Conservation (phyloP, 2,888 invertebrate species). For the Caenorhabditis sinica region DNA sequence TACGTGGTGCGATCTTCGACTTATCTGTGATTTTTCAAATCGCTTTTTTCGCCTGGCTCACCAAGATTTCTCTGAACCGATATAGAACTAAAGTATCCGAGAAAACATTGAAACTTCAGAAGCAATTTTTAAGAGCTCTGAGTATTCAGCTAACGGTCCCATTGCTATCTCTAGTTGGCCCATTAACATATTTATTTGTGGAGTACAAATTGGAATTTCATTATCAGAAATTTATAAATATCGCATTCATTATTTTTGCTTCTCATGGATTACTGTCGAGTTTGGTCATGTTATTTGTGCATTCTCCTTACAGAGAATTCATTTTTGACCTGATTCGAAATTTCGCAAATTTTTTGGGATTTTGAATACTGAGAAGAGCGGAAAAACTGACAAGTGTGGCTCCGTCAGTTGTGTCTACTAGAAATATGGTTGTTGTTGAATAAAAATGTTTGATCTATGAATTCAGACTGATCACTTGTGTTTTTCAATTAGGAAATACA, state of each 20-base stretch:
- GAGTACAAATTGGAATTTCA: background rate
- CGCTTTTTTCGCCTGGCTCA: background rate
- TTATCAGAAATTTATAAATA: background rate
- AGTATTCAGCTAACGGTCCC: background rate
- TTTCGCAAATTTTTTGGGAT: background rate
- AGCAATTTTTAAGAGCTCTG: background rate
- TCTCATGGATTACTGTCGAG: constrained; percentile 1
- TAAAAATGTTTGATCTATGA: too few relatives aligned
- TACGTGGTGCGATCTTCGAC: background rate
- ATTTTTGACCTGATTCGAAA: too few relatives aligned
- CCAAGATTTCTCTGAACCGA: background rate
- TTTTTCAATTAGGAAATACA: too few relatives aligned
- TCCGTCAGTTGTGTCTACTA: background rate
- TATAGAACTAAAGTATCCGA: background rate
- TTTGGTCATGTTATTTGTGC: background rate
- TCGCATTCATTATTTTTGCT: background rate
- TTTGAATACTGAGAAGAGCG: background rate
- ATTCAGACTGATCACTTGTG: too few relatives aligned
- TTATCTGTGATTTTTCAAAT: background rate
- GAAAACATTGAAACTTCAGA: background rate
- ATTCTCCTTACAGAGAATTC: background rate
- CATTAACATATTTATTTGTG: background rate
- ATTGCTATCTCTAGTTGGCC: background rate
- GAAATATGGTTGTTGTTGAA: too few relatives aligned
- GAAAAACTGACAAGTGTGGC: background rate